A percentile compares a stretch with the other conserved stretches of the same genome.
phyloP scores from a whole-genome alignment of 2,888 invertebrate genomes.

The Cryptus armator region DNA sequence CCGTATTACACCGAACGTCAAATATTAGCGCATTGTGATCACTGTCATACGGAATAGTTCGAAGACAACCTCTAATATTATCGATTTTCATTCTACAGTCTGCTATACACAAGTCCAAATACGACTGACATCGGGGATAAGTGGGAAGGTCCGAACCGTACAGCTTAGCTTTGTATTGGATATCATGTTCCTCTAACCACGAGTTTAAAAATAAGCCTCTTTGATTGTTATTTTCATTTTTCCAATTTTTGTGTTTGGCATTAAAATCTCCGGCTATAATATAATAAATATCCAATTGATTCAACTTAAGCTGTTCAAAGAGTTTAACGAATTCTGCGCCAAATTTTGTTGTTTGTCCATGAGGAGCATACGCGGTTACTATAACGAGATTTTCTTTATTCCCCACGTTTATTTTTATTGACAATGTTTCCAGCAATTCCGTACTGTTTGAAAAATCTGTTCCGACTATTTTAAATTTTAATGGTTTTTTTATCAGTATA shows the following conservation, averaged over 20 bases:
- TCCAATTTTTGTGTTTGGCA: constrained; percentile 37
- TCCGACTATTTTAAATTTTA: constrained; percentile 11
- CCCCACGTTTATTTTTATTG: not conserved
- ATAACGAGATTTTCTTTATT: not conserved
- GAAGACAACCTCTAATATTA: not conserved
- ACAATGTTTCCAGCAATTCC: not conserved
- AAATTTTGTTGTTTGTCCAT: constrained; percentile 1
- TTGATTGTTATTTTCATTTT: constrained; percentile 10
- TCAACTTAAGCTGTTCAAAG: not conserved
- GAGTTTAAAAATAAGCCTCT: not conserved
- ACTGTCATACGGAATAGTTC: constrained; percentile 23
- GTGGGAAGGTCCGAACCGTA: constrained; percentile 44
- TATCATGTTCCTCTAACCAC: constrained; percentile 23
- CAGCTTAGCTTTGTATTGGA: constrained; percentile 27
- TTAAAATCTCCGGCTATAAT: constrained; percentile 35
- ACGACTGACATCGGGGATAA: constrained; percentile 15
- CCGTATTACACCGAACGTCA: not conserved
- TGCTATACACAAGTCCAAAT: constrained; percentile 18
- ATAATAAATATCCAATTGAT: constrained; percentile 24
- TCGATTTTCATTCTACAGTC: constrained; percentile 24
- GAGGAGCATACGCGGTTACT: not conserved
- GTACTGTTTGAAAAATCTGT: not conserved
- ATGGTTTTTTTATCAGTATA: constrained; percentile 39
- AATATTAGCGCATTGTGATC: constrained; percentile 18
- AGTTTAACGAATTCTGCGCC: constrained; percentile 8